phyloP scores from a whole-genome alignment of 2,113 vertebrate genomes.

The Dromiciops gliroides region DNA sequence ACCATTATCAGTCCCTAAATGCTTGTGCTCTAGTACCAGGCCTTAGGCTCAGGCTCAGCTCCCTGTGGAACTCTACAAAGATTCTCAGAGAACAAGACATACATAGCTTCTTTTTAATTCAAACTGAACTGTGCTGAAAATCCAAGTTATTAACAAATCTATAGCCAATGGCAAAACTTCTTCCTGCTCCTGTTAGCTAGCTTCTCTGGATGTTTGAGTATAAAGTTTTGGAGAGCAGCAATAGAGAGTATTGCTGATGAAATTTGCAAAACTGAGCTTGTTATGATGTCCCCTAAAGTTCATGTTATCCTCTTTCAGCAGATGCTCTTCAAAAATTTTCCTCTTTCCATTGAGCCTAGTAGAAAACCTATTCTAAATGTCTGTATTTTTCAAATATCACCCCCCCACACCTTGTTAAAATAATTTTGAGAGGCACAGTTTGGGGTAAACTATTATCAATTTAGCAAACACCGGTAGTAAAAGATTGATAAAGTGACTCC shows the following conservation, averaged over 20 bases:
- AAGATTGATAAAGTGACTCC: no score
- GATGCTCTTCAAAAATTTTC: neutral
- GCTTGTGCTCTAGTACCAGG: neutral
- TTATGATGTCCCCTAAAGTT: neutral
- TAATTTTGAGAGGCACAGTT: no score
- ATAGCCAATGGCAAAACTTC: neutral
- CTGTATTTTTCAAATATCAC: neutral
- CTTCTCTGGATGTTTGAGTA: neutral
- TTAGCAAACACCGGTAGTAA: no score
- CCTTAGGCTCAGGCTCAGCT: neutral
- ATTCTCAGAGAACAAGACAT: neutral
- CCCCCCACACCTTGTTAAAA: no score
- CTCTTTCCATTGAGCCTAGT: neutral
- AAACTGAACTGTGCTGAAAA: neutral
- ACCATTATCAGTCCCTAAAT: neutral
- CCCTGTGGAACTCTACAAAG: neutral
- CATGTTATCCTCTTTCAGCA: neutral
- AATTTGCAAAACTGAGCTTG: neutral
- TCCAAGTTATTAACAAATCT: neutral
- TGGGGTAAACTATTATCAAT: no score
- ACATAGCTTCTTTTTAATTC: neutral
- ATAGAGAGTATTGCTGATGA: neutral
- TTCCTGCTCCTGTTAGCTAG: neutral
- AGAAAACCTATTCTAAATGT: neutral
- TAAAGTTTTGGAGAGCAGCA: neutral